phyloP scores from a whole-genome alignment of 2,888 invertebrate species.

The Philhelius pedissequus region DNA sequence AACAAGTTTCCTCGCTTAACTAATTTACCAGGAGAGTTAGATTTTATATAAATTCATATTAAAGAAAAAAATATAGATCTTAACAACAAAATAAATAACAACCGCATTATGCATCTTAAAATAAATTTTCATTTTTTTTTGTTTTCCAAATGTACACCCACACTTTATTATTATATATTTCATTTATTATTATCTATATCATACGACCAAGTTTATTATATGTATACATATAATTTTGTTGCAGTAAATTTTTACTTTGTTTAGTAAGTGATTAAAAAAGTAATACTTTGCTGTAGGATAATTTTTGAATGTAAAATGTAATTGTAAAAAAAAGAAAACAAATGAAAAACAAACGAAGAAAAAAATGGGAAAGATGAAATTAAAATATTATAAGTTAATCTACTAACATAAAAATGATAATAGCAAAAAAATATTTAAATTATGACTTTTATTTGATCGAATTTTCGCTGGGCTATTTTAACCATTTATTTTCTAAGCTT shows the following conservation, averaged over 20 bases:
- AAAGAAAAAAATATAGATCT: slow-evolving; percentile 28
- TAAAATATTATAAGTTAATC: slow-evolving; percentile 64
- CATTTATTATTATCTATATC: slow-evolving; percentile 24
- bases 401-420: slow-evolving; percentile 67
- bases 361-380: slow-evolving; percentile 46
- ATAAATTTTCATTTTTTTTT: slow-evolving; percentile 8
- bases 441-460: slow-evolving; percentile 29
- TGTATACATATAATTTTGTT: slow-evolving; percentile 42
- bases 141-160: slow-evolving; percentile 17
- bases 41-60: slow-evolving; percentile 55
- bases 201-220: slow-evolving; percentile 26
- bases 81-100: slow-evolving; percentile 14
- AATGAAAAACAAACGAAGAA: slow-evolving; percentile 33
- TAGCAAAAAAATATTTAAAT: slow-evolving; percentile 60
- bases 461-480: too few relatives aligned
- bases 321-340: slow-evolving; percentile 57
- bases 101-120: slow-evolving; percentile 25
- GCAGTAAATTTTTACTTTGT: slow-evolving; percentile 44
- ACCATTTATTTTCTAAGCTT: too few relatives aligned
- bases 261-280: slow-evolving; percentile 33
- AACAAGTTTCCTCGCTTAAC: slow-evolving; percentile 33
- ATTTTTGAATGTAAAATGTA: slow-evolving; percentile 64
- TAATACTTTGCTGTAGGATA: slow-evolving; percentile 60
- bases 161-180: not conserved
- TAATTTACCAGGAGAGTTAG: slow-evolving; percentile 54